Conservation (phyloP, 37 sponge, comb jelly and placozoan genomes). For the Aphrocallistes beatrix region DNA sequence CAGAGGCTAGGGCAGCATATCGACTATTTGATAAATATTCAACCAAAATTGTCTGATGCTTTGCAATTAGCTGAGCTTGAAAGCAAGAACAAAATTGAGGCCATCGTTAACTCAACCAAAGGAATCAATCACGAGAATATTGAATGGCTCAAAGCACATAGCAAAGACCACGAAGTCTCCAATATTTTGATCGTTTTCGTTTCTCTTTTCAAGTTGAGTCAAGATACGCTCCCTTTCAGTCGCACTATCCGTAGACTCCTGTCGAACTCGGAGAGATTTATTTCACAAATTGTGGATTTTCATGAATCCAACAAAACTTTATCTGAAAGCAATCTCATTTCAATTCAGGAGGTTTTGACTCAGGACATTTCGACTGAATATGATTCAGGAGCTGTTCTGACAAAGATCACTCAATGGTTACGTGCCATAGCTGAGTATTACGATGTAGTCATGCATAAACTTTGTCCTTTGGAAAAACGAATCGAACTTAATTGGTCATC, state of each 20-base stretch:
- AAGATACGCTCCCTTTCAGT: neutral
- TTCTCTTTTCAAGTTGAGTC: neutral
- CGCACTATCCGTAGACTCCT: conserved; percentile 8
- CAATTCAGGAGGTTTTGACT: neutral
- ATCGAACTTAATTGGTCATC: neutral
- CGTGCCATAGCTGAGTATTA: neutral
- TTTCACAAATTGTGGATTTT: neutral
- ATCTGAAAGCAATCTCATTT: neutral
- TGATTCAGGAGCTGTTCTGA: neutral
- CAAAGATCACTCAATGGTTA: neutral
- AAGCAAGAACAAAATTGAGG: neutral
- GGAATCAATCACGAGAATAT: neutral
- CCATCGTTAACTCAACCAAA: neutral
- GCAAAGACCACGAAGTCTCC: neutral
- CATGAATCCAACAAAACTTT: neutral
- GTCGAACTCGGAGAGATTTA: neutral
- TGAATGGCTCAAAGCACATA: neutral
- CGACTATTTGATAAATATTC: neutral
- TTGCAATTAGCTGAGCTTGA: neutral
- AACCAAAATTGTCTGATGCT: neutral
- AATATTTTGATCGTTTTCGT: neutral
- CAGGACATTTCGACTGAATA: neutral
- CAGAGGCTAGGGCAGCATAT: neutral
- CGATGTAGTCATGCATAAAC: neutral
- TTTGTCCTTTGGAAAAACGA: neutral